phyloP scores from a whole-genome alignment of 2,888 invertebrate genomes.

The Leucophenga montana region DNA sequence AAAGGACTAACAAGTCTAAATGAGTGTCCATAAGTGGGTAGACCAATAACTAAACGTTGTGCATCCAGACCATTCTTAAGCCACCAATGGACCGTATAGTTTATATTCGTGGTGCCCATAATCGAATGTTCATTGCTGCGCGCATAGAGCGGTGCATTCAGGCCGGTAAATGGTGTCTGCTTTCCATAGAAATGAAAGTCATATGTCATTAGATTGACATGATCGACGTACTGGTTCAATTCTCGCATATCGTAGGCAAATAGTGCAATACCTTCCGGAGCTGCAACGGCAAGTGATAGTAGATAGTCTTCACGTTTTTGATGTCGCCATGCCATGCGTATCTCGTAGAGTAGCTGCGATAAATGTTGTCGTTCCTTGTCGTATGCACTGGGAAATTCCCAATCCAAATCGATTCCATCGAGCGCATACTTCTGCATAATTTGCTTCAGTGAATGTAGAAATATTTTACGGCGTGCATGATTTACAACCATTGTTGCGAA shows the following conservation, averaged over 20 bases:
- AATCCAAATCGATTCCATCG: slow-evolving; percentile 79
- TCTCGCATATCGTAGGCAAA: slow-evolving; percentile 85
- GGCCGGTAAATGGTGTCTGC: slow-evolving; percentile 86
- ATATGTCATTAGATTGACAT: slow-evolving; percentile 92
- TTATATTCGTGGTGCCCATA: slow-evolving; percentile 83
- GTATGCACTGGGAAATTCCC: slow-evolving; percentile 87
- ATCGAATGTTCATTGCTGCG: slow-evolving; percentile 78
- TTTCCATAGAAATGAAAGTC: slow-evolving; percentile 88
- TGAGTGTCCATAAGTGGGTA: slow-evolving; percentile 91
- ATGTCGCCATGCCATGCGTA: slow-evolving; percentile 79
- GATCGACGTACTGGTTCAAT: slow-evolving; percentile 87
- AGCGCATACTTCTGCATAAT: slow-evolving; percentile 65
- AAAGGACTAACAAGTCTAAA: slow-evolving; percentile 81
- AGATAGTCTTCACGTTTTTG: slow-evolving; percentile 76
- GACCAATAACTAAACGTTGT: slow-evolving; percentile 86
- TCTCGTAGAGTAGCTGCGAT: slow-evolving; percentile 82
- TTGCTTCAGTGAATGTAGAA: slow-evolving; percentile 75
- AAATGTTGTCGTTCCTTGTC: slow-evolving; percentile 82
- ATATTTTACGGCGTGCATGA: slow-evolving; percentile 80
- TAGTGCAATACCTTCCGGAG: slow-evolving; percentile 83
- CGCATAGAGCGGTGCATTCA: slow-evolving; percentile 86
- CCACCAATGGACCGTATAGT: slow-evolving; percentile 88
- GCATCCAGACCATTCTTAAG: slow-evolving; percentile 82
- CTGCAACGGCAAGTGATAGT: slow-evolving; percentile 86
- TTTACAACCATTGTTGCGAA: slow-evolving; percentile 83